Conservation (phyloP, 2,113 vertebrate species). For the Pantherophis guttatus region DNA sequence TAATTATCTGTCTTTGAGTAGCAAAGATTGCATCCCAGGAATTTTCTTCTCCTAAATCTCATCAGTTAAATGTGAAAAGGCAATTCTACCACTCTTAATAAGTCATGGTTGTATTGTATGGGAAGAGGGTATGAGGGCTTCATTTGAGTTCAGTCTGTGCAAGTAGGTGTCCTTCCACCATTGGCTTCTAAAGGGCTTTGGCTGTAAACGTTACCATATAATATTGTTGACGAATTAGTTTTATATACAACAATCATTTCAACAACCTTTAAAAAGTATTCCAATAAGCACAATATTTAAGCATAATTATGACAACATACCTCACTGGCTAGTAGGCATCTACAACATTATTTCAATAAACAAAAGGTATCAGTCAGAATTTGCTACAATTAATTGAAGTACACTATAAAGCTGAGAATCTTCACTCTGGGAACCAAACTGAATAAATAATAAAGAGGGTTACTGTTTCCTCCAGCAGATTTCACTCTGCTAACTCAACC, state of each 20-base stretch:
- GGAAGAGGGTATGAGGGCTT: not conserved
- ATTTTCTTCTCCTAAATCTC: not conserved
- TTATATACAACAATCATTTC: not conserved
- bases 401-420: slow-evolving; percentile 27
- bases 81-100: not conserved
- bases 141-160: not conserved
- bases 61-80: not conserved
- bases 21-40: not conserved
- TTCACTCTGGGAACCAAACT: slow-evolving; percentile 16
- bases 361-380: not conserved
- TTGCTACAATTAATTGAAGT: not conserved
- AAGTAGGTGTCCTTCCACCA: not conserved
- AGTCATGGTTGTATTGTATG: not conserved
- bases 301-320: not conserved
- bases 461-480: not conserved
- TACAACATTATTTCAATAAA: slow-evolving; percentile 14
- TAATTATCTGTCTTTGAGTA: not conserved
- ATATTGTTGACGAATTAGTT: not conserved
- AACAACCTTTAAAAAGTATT: not conserved
- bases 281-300: slow-evolving; percentile 38
- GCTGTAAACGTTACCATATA: not conserved
- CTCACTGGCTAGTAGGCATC: not conserved
- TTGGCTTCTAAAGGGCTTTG: not conserved
- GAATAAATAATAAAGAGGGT: not conserved
- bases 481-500: not conserved